Evolutionary conservation across 2,888 invertebrate species (phyloP), one percentile per base, ranked within the genome.

Genomic region (Sericinus montela): DNA sequence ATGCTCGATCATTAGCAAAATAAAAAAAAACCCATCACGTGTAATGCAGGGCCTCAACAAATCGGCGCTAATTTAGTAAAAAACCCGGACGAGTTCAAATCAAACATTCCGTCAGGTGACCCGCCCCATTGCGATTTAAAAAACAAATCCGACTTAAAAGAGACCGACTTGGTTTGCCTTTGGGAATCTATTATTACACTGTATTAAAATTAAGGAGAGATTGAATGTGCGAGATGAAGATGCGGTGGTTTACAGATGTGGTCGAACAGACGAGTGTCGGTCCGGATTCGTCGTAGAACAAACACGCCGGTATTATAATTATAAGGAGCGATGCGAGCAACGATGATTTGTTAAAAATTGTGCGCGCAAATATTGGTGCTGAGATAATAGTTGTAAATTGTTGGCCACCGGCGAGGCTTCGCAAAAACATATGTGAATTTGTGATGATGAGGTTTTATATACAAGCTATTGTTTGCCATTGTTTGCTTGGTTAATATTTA

Each of bases 241-340:
- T n/a, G 29, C 19, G 34, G 45, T 41, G 39, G 30, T n/a, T 45
- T 51, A 53, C 32, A 43, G 52, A 53, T 55, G 19, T n/a, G 13
- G 40, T 25, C 14, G 25, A 9, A 23, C 38, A 11, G 29, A 15
- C 36, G 40, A 35, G 46, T 36, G 45, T 48, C 51, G 54, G 55
- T 47, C 53, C 44, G 44, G 42, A 48, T 35, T 52, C 64, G 62
- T 62, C 57, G 32, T 14, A 50, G 48, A 50, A 54, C 59, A 64
- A 65, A 62, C 54, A 60, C 43, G 48, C 54, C 65, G 64, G 64
- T 35, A 41, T 28, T 36, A 45, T 67, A 61, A 67, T 67, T 53
- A 66, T 59, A 67, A 56, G 56, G 58, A 32, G 57, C 52, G 42
- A 28, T 37, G n/a, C n/a, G n/a, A n/a, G n/a, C n/a, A n/a, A n/a